Evolutionary conservation across 2,888 invertebrate species (phyloP).

Genomic region (Eustalomyia histrio): DNA sequence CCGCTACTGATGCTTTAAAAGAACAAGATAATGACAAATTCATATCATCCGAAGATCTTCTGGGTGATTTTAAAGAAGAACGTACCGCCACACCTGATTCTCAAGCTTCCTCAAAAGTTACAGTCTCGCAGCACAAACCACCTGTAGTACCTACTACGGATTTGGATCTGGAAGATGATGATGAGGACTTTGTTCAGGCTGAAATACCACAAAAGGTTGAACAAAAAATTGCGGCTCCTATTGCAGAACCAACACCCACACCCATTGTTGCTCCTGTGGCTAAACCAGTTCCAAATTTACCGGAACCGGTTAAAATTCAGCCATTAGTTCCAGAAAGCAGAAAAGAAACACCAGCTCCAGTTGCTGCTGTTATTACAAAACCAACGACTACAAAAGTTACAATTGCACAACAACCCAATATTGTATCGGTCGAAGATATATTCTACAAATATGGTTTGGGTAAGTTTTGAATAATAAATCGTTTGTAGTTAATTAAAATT

Average conservation of each 20-base stretch:
- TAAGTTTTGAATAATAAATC: constrained; percentile 78
- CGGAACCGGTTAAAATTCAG: constrained; percentile 62
- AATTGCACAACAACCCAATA: constrained; percentile 71
- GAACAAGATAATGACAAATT: constrained; percentile 79
- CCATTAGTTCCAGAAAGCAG: constrained; percentile 56
- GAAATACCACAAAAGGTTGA: constrained; percentile 45
- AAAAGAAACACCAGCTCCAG: constrained; percentile 45
- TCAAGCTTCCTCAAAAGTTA: constrained; percentile 56
- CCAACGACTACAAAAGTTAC: constrained; percentile 49
- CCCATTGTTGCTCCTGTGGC: constrained; percentile 47
- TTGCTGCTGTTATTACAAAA: constrained; percentile 59
- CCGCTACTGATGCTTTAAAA: constrained; percentile 75
- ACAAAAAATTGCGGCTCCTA: constrained; percentile 29
- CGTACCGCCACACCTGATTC: constrained; percentile 71
- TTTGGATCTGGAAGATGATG: constrained; percentile 72
- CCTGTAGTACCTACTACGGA: constrained; percentile 70
- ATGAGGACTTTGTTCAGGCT: constrained; percentile 65
- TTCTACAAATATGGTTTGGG: constrained; percentile 85
- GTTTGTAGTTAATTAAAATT: neutral
- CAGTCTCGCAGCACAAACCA: constrained; percentile 26
- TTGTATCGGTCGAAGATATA: constrained; percentile 82
- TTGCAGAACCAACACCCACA: constrained; percentile 64
- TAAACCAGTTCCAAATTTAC: constrained; percentile 59
- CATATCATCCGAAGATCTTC: constrained; percentile 78
- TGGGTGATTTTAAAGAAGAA: constrained; percentile 77